These are phyloP conservation scores for Xanthostigma xanthostigma DNA, from an alignment of 2,888 invertebrate species.

Conservation along the genomic window DNA sequence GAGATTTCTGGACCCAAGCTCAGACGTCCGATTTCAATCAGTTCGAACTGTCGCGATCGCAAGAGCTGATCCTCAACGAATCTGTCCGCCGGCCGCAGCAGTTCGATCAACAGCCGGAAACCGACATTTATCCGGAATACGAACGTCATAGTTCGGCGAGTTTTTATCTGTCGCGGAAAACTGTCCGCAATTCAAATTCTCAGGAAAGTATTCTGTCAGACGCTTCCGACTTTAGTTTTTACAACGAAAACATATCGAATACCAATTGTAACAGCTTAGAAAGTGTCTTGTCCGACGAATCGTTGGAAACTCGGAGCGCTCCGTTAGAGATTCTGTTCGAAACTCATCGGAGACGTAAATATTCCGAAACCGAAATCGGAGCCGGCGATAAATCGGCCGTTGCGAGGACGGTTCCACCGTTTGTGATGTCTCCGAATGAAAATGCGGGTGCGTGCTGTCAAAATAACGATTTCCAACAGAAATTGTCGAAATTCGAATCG, in stretches of 20 bases:
- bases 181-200: slow-evolving; percentile 46
- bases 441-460: slow-evolving; percentile 16
- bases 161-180: slow-evolving; percentile 60
- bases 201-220: slow-evolving; percentile 68
- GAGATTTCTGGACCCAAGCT: no score
- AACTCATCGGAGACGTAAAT: slow-evolving; percentile 31
- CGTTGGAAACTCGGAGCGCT: slow-evolving; percentile 61
- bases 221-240: slow-evolving; percentile 38
- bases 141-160: slow-evolving; percentile 31
- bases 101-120: no score
- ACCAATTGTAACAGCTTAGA: slow-evolving; percentile 66
- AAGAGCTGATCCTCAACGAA: no score
- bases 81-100: no score
- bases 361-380: slow-evolving; percentile 27
- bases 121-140: slow-evolving; percentile 10
- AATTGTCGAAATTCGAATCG: slow-evolving; percentile 26
- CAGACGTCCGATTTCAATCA: no score
- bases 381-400: slow-evolving; percentile 22
- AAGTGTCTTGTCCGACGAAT: slow-evolving; percentile 67
- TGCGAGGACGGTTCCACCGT: slow-evolving; percentile 20
- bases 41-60: no score
- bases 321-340: slow-evolving; percentile 58
- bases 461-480: slow-evolving; percentile 25
- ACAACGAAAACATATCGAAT: slow-evolving; percentile 31
- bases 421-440: slow-evolving; percentile 19